Base-by-base conservation (phyloP, 2,888 invertebrate genomes). In the Synergus laeviventris region DNA sequence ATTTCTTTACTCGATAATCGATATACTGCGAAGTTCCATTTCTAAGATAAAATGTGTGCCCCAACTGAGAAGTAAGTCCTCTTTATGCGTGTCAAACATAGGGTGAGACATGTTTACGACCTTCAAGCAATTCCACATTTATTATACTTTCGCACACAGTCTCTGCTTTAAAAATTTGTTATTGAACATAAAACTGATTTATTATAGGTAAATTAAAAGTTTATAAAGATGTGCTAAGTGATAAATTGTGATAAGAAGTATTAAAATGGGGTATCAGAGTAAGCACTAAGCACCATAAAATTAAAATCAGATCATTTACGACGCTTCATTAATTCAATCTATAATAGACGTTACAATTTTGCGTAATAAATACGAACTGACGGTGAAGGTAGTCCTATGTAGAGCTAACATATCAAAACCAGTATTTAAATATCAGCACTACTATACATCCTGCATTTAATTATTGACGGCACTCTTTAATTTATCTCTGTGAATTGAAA, bases 41-140 rank as follows among this genome's bases (percentile, higher is more conserved):
- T 31, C 70, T 45, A 70, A 49, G 70, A 21, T 45, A 70, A 70
- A 70, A 70, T 70, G 45, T 70, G 70, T 49, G 24, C n/a, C 70
- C 70, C 70, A 31, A n/a, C 70, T 49, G 70, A 70, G 70, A 70
- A 70, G 31, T 70, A 70, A 49, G 70, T 49, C 31, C 70, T 70
- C 49, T 70, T 70, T 70, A 70, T 70, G 24, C n/a, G 31, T 70
- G 70, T 70, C 70, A 70, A 70, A 49, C 24, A 70, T 45, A 31
- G 45, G 70, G 49, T 70, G 49, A 45, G 66, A 70, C 49, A 49
- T 49, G 31, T 21, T 56, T 56, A 56, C 18, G 56, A 56, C 14
- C 18, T 56, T 31, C 31, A 18, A 70, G 31, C 31, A 70, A 49
- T 70, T 11, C 49, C n/a, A 31, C 31, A 66, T 66, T 66, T 66